These are phyloP conservation scores for Wasmannia auropunctata DNA, from an alignment of 1,140 invertebrate species.

Conservation along the genomic window DNA sequence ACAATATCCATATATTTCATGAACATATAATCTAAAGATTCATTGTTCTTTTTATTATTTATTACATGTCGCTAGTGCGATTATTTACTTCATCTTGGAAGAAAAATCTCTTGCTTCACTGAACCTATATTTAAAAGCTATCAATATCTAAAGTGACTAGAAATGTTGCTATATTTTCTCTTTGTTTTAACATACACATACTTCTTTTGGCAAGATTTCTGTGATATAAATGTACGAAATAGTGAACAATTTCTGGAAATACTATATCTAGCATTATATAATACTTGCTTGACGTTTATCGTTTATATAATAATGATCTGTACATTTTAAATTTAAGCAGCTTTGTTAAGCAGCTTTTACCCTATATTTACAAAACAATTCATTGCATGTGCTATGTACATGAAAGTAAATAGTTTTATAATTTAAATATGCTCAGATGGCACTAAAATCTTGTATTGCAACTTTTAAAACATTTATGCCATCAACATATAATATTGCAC, in stretches of 20 bases:
- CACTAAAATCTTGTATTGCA: constrained; percentile 5
- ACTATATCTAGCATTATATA: constrained; percentile 66
- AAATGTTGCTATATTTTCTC: constrained; percentile 72
- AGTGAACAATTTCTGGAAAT: constrained; percentile 75
- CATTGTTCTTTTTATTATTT: constrained; percentile 62
- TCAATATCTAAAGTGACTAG: constrained; percentile 79
- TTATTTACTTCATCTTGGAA: constrained; percentile 73
- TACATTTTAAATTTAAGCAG: constrained; percentile 61
- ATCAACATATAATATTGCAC: constrained; percentile 27
- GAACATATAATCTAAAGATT: constrained; percentile 74
- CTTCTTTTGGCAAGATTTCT: constrained; percentile 79
- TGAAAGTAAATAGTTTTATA: constrained; percentile 51
- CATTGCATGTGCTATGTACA: constrained; percentile 56
- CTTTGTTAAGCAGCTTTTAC: too few species aligned
- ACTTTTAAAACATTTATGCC: constrained; percentile 38
- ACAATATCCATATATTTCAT: constrained; percentile 63
- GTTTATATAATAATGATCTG: constrained; percentile 63
- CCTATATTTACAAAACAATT: constrained; percentile 76
- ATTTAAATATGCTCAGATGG: constrained; percentile 34
- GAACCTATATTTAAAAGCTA: constrained; percentile 61
- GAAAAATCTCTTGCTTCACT: constrained; percentile 65
- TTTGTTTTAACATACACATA: constrained; percentile 62
- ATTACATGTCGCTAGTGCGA: constrained; percentile 66
- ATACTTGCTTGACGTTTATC: constrained; percentile 60
- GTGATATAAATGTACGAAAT: constrained; percentile 82